These are phyloP conservation scores for Onthophagus sagittarius DNA, from an alignment of 2,888 invertebrate genomes.

Conservation along the genomic window DNA sequence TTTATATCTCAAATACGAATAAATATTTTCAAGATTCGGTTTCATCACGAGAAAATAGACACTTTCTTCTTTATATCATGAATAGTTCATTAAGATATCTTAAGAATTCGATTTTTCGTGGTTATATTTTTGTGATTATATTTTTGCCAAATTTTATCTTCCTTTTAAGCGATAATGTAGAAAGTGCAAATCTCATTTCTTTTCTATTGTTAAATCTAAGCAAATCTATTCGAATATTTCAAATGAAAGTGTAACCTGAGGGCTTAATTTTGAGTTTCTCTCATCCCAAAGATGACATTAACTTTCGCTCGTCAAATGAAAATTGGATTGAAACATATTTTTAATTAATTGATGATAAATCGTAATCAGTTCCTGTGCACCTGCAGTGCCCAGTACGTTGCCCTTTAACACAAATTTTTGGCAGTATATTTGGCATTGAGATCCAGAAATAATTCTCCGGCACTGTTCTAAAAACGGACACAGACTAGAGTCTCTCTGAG, in stretches of 20 bases:
- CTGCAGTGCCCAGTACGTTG: slow-evolving; percentile 28
- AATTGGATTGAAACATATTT: neutral
- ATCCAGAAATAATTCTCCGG: slow-evolving; percentile 26
- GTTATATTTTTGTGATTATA: too few relatives aligned
- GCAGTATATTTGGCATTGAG: slow-evolving; percentile 31
- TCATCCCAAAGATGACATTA: neutral
- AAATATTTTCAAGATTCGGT: too few relatives aligned
- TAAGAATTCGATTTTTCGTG: too few relatives aligned
- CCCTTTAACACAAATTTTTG: slow-evolving; percentile 34
- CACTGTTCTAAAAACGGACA: slow-evolving; percentile 7
- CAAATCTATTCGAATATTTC: neutral
- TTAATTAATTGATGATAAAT: too few relatives aligned
- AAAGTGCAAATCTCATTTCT: neutral
- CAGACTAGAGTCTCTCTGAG: neutral
- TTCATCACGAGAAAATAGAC: too few relatives aligned
- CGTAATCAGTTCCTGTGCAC: slow-evolving; percentile 12
- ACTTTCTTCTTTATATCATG: too few relatives aligned
- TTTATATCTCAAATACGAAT: too few relatives aligned
- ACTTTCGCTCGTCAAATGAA: neutral
- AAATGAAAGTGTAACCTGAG: neutral
- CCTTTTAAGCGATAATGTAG: too few relatives aligned
- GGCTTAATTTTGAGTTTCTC: neutral
- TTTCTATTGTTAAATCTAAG: neutral
- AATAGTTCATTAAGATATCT: too few relatives aligned
- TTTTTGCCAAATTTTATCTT: too few relatives aligned